Evolutionary conservation across 2,797 vertebrate species (phyloP).

Genomic region (Sebastes umbrosus): DNA sequence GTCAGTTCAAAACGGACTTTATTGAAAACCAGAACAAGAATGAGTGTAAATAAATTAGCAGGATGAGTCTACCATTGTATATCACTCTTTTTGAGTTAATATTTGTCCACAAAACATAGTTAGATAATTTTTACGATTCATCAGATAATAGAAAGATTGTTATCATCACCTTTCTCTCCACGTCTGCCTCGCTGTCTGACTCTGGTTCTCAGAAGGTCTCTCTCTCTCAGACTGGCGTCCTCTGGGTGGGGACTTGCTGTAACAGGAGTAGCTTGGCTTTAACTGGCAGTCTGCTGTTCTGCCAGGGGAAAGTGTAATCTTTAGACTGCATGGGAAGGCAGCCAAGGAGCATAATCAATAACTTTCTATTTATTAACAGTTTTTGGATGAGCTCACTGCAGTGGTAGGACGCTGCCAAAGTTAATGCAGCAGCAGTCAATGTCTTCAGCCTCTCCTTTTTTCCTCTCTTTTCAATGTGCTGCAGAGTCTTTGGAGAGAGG

Average conservation of each 20-base stretch:
- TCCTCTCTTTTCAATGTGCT: constrained; percentile 36
- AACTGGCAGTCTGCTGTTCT: constrained; percentile 63
- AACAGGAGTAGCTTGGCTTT: constrained; percentile 70
- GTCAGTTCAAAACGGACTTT: neutral
- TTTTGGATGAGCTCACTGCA: constrained; percentile 79
- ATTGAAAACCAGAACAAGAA: neutral
- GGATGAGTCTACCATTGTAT: neutral
- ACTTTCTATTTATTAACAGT: constrained; percentile 83
- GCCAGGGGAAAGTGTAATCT: constrained; percentile 71
- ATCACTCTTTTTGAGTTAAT: neutral
- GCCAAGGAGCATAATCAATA: constrained; percentile 81
- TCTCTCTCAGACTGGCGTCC: constrained; percentile 42
- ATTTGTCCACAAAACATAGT: neutral
- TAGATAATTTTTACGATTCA: neutral
- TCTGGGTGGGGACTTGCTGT: constrained; percentile 59
- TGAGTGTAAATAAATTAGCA: neutral
- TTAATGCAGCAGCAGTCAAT: constrained; percentile 74
- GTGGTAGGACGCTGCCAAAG: constrained; percentile 63
- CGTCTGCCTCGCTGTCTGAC: constrained; percentile 12
- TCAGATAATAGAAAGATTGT: neutral
- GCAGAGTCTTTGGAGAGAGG: constrained; percentile 41
- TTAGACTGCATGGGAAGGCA: constrained; percentile 69
- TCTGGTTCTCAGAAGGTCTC: constrained; percentile 20
- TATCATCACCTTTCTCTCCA: neutral
- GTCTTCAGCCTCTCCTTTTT: constrained; percentile 58